These are phyloP conservation scores for Reinhardtius hippoglossoides DNA, from an alignment of 2,113 vertebrate species.

Conservation along the genomic window DNA sequence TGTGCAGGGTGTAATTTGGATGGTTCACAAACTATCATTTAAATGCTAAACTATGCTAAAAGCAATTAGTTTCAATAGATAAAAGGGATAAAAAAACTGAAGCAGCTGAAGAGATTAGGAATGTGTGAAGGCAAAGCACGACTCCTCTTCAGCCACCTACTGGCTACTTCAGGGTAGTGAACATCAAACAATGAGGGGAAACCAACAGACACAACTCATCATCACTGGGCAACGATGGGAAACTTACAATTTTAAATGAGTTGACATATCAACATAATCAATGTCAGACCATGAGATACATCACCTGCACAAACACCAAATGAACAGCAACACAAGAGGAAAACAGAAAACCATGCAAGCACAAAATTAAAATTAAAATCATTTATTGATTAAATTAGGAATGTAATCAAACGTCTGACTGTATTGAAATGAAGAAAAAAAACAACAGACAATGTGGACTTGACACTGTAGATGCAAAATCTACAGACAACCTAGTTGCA, in stretches of 20 bases:
- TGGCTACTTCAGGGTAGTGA: constrained; percentile 6
- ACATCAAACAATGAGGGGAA: background rate
- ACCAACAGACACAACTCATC: constrained; percentile 24
- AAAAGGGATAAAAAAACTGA: background rate
- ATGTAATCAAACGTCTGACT: constrained; percentile 55
- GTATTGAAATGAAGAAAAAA: constrained; percentile 15
- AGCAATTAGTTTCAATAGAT: background rate
- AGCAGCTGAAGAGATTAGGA: background rate
- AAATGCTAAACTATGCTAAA: background rate
- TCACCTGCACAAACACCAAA: background rate
- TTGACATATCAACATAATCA: no score
- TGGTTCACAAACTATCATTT: background rate
- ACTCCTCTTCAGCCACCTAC: background rate
- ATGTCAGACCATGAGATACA: constrained; percentile 6
- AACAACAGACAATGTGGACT: background rate
- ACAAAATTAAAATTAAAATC: constrained; percentile 59
- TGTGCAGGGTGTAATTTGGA: background rate
- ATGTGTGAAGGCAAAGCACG: background rate
- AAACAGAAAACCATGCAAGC: constrained; percentile 49
- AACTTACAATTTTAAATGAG: background rate
- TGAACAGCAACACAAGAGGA: background rate
- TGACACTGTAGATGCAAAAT: constrained; percentile 21
- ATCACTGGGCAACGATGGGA: background rate
- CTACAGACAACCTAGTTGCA: constrained; percentile 16
- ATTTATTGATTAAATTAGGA: constrained; percentile 73